These are phyloP conservation scores for Brachionus paranguensis DNA, from an alignment of 1,140 invertebrate genomes.

Conservation along the genomic window DNA sequence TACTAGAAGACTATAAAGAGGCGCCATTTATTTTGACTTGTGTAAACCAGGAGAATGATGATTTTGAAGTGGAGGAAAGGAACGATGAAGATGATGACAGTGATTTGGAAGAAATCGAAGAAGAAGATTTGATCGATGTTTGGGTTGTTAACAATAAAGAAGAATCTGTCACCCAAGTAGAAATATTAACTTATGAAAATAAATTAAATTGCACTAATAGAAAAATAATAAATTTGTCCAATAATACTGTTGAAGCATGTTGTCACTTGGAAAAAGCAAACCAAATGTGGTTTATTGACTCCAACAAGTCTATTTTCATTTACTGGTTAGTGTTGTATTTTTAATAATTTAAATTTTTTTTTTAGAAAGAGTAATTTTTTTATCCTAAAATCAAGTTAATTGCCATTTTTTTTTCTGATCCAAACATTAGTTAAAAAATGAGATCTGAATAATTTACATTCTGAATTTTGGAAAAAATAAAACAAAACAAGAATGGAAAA, in stretches of 20 bases:
- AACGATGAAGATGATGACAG: constrained; percentile 1
- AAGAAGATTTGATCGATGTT: constrained; percentile 32
- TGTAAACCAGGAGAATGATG: constrained; percentile 37
- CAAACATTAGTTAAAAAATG: too few relatives aligned
- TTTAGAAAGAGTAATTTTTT: too few relatives aligned
- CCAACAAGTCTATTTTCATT: constrained; percentile 7
- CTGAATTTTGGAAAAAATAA: neutral
- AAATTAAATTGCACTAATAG: constrained; percentile 20
- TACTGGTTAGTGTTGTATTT: constrained; percentile 10
- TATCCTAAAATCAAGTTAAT: too few relatives aligned
- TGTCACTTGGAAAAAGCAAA: neutral
- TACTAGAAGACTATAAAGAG: constrained; percentile 4
- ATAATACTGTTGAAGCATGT: neutral
- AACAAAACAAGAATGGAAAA: too few relatives aligned
- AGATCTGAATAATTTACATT: too few relatives aligned
- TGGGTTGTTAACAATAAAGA: constrained; percentile 32
- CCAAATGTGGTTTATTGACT: constrained; percentile 39
- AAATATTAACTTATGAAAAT: constrained; percentile 36
- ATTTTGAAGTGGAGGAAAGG: constrained; percentile 6
- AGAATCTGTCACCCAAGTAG: neutral
- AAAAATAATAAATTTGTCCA: constrained; percentile 22
- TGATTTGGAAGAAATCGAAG: constrained; percentile 28
- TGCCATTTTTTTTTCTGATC: too few relatives aligned
- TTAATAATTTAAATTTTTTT: neutral
- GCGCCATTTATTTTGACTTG: neutral